Evolutionary conservation across 2,113 vertebrate species (phyloP).

Genomic region (Cinclus cinclus): DNA sequence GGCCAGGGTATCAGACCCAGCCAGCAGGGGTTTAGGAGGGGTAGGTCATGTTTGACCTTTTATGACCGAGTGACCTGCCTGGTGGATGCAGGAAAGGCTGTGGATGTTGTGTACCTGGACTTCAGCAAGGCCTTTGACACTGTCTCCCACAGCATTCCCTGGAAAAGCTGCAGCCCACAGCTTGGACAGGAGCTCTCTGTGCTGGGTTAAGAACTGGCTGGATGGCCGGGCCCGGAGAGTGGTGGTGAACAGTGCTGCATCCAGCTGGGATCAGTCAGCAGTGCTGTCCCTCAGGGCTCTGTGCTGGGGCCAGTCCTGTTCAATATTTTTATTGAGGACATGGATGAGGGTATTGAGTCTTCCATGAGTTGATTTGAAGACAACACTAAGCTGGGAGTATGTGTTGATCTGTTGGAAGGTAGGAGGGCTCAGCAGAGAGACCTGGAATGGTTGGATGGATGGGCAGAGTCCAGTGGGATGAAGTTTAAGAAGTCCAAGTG

Average conservation of each 20-base stretch:
- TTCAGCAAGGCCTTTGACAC: not conserved
- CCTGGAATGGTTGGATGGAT: not conserved
- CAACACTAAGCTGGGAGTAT: accelerated
- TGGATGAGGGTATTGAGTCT: not conserved
- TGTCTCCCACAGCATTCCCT: not conserved
- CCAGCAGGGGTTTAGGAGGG: not conserved
- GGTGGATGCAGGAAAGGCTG: not conserved
- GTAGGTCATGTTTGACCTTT: accelerated
- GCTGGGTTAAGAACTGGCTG: not conserved
- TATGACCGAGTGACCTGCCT: accelerated
- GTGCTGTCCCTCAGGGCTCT: not conserved
- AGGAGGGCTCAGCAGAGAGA: not conserved
- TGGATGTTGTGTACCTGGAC: accelerated
- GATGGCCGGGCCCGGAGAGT: not conserved
- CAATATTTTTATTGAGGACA: not conserved
- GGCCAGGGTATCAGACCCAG: not conserved
- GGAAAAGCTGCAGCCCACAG: not conserved
- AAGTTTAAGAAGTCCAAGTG: not conserved
- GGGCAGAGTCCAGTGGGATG: not conserved
- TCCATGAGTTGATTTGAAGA: no score
- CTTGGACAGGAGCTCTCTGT: not conserved
- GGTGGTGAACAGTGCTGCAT: accelerated
- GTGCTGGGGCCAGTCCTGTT: not conserved
- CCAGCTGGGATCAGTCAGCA: not conserved
- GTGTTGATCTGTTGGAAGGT: accelerated